These are phyloP conservation scores for Babyrousa celebensis DNA, from an alignment of 2,797 vertebrate genomes.

Conservation along the genomic window DNA sequence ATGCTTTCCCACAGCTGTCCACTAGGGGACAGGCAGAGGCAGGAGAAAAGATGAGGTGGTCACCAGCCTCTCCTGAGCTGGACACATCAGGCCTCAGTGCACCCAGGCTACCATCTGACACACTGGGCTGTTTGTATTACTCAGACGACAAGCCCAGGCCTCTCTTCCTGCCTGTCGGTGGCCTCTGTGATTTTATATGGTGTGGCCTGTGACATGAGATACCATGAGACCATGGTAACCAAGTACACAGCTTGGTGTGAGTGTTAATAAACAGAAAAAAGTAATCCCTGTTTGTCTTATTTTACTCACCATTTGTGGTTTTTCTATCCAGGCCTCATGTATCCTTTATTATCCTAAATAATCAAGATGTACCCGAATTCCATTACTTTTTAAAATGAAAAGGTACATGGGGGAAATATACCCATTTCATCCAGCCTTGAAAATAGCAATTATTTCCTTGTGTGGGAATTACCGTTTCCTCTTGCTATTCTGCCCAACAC, in stretches of 20 bases:
- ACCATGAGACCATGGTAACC: slow-evolving; percentile 39
- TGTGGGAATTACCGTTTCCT: background rate
- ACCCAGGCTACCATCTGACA: background rate
- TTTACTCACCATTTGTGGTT: background rate
- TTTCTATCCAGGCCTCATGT: background rate
- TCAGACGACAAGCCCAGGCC: background rate
- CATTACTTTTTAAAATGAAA: background rate
- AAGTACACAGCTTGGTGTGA: background rate
- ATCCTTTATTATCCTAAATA: background rate
- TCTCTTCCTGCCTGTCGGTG: background rate
- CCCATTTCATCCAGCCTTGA: background rate
- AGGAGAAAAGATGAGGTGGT: background rate
- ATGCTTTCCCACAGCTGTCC: background rate
- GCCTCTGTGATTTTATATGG: slow-evolving; percentile 52
- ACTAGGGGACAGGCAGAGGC: slow-evolving; percentile 81
- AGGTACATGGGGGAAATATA: background rate
- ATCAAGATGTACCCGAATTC: background rate
- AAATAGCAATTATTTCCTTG: background rate
- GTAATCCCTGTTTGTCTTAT: background rate
- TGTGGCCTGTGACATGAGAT: slow-evolving; percentile 62
- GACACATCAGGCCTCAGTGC: background rate
- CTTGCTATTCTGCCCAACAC: background rate
- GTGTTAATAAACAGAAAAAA: slow-evolving; percentile 57
- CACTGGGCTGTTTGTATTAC: background rate
- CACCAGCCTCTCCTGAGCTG: rapidly evolving